These are phyloP conservation scores for Pelmatolapia mariae DNA, from an alignment of 2,113 vertebrate species.

Conservation along the genomic window DNA sequence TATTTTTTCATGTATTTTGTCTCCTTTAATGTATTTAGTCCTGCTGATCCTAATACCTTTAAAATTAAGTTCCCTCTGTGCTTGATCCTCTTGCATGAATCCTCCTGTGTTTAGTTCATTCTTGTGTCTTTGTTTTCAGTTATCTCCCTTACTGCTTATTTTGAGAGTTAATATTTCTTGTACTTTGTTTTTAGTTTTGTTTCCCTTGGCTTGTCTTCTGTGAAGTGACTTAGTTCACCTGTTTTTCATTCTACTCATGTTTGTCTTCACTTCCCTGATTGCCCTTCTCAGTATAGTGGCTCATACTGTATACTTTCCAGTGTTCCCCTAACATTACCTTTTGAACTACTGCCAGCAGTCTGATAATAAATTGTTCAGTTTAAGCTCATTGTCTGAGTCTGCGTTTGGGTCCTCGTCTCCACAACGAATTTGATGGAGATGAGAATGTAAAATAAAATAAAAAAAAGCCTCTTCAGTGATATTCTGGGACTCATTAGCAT, in stretches of 20 bases:
- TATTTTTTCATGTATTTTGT: neutral
- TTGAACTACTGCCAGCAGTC: neutral
- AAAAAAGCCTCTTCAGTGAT: neutral
- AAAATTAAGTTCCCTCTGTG: fast-evolving
- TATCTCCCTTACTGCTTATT: neutral
- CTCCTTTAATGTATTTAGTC: neutral
- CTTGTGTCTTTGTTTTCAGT: fast-evolving
- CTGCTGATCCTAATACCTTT: fast-evolving
- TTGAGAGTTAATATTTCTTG: neutral
- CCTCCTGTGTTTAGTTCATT: neutral
- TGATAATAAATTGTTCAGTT: neutral
- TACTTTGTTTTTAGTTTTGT: neutral
- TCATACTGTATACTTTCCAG: neutral
- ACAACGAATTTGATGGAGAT: neutral
- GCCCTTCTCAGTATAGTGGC: neutral
- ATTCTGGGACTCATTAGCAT: neutral
- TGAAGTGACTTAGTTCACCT: neutral
- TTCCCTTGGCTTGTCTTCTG: fast-evolving
- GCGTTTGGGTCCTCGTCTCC: fast-evolving
- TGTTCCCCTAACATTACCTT: neutral
- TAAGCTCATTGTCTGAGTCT: neutral
- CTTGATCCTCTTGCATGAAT: neutral
- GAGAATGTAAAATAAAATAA: neutral
- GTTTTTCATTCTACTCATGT: neutral
- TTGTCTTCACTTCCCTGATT: neutral